phyloP scores from a whole-genome alignment of 2,797 vertebrate genomes.

The Uromys caudimaculatus region DNA sequence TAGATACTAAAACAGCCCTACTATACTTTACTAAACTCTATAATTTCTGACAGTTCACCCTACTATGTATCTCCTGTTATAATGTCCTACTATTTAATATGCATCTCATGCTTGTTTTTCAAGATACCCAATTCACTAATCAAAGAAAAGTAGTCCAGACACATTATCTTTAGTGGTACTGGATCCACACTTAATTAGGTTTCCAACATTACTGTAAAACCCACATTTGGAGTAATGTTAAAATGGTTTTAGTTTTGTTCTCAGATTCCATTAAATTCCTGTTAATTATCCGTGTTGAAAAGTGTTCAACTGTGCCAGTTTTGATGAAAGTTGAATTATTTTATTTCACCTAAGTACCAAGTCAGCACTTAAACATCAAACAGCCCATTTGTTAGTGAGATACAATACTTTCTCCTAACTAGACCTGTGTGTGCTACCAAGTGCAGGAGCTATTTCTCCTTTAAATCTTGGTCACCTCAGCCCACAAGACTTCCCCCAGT shows the following conservation, averaged over 20 bases:
- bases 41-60: background rate
- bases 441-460: constrained; percentile 1
- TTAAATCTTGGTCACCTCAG: constrained; percentile 68
- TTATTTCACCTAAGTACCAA: constrained; percentile 53
- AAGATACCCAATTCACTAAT: constrained; percentile 39
- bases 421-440: constrained; percentile 38
- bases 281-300: constrained; percentile 57
- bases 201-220: constrained; percentile 44
- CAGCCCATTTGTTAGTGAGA: background rate
- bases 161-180: background rate
- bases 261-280: constrained; percentile 44
- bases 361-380: constrained; percentile 52
- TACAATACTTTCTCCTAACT: constrained; percentile 30
- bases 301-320: constrained; percentile 41
- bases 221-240: background rate
- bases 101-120: background rate
- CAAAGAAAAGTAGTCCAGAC: background rate
- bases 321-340: constrained; percentile 58
- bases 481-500: constrained; percentile 42
- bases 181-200: constrained; percentile 64
- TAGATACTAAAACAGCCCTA: background rate
- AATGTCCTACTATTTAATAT: background rate
- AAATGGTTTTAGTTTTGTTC: constrained; percentile 43
- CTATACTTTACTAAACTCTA: background rate
- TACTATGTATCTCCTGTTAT: constrained; percentile 33